These are phyloP conservation scores for Yasuhikotakia modesta DNA, from an alignment of 2,797 vertebrate genomes.

Conservation along the genomic window DNA sequence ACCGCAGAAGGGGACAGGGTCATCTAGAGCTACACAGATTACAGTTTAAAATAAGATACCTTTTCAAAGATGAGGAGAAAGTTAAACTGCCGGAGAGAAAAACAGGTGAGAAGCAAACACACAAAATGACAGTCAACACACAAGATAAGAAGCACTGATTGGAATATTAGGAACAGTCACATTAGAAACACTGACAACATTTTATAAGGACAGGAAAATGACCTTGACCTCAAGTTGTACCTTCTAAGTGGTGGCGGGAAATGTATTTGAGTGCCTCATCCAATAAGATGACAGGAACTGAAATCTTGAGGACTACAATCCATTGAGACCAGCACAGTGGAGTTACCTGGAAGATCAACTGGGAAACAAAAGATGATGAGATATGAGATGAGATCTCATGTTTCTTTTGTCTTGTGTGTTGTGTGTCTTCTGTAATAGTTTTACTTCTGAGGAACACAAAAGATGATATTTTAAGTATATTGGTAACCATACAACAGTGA, in stretches of 20 bases:
- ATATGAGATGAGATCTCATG: too few species aligned
- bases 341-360: conserved; percentile 97
- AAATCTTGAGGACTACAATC: conserved; percentile 94
- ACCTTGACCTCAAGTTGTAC: too few species aligned
- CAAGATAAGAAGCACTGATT: conserved; percentile 8
- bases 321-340: conserved; percentile 89
- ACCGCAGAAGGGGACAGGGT: conserved; percentile 14
- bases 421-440: too few species aligned
- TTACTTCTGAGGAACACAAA: too few species aligned
- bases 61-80: conserved; percentile 71
- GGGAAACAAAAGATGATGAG: conserved; percentile 36
- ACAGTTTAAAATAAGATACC: conserved; percentile 62
- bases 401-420: too few species aligned
- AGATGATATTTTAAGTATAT: too few species aligned
- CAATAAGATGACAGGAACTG: conserved; percentile 93
- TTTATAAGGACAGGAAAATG: background rate
- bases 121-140: conserved; percentile 48
- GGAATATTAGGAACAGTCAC: conserved; percentile 18
- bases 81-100: conserved; percentile 70
- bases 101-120: conserved; percentile 57
- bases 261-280: conserved; percentile 94
- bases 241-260: conserved; percentile 90
- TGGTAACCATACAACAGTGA: too few species aligned
- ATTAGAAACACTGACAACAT: background rate
- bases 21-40: conserved; percentile 25